Evolutionary conservation across 2,888 invertebrate genomes (phyloP).

Genomic region (Platypus cylindrus): DNA sequence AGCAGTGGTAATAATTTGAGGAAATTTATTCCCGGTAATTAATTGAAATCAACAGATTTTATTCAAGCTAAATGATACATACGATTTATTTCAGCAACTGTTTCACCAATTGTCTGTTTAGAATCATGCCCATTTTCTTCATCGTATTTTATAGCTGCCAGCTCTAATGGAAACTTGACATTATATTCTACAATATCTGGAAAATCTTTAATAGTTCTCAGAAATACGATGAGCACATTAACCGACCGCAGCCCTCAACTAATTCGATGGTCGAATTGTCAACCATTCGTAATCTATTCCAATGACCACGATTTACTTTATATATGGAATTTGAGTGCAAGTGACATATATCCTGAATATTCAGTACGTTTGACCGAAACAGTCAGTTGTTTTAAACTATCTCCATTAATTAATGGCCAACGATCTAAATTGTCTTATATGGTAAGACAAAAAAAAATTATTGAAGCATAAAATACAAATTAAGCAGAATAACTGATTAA

Average conservation of each 20-base stretch:
- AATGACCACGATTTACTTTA: slow-evolving; percentile 38
- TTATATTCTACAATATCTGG: slow-evolving; percentile 34
- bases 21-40: slow-evolving; percentile 26
- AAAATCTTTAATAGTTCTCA: slow-evolving; percentile 33
- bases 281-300: slow-evolving; percentile 39
- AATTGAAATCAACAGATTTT: too few relatives aligned
- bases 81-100: too few relatives aligned
- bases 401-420: slow-evolving; percentile 26
- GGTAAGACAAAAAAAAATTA: slow-evolving; percentile 29
- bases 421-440: slow-evolving; percentile 32
- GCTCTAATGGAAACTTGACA: slow-evolving; percentile 38
- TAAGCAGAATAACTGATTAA: too few relatives aligned
- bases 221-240: slow-evolving; percentile 27
- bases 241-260: slow-evolving; percentile 28
- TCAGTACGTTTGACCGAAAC: slow-evolving; percentile 34
- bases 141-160: slow-evolving; percentile 39
- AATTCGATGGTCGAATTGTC: slow-evolving; percentile 41
- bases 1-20: slow-evolving; percentile 27
- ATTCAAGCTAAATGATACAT: too few relatives aligned
- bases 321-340: slow-evolving; percentile 41
- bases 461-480: neutral
- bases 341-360: slow-evolving; percentile 38
- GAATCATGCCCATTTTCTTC: slow-evolving; percentile 38
- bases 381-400: slow-evolving; percentile 35
- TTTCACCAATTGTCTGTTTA: slow-evolving; percentile 34